Evolutionary conservation across 2,888 invertebrate species (phyloP), one percentile per base, ranked within the genome.

Genomic region (Diabrotica balteata): DNA sequence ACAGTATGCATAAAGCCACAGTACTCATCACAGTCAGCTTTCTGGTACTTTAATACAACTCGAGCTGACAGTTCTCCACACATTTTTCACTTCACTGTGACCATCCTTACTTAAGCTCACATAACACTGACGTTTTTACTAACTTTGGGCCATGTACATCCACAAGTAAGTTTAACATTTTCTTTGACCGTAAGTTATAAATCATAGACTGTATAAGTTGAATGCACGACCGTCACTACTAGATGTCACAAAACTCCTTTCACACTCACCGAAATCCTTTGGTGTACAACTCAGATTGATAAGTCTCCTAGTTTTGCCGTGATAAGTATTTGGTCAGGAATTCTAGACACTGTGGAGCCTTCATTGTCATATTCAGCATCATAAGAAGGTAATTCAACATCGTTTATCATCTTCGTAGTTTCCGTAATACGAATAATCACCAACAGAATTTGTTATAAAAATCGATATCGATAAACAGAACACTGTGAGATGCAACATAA

Each of bases 81-180:
- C 32, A 32, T 32, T 32, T 43, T 42, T 55, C 58, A 61, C 58
- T 51, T 59, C 8, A 57, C 43, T 57, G 44, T 57, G 32, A 10
- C 55, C 55, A 17, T 11, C 11, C 44, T 43, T 45, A 44, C n/a
- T 9, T 11, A 50, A 42, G 10, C 22, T n/a, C 55, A 63, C 50
- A 44, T 44, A 57, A 50, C 47, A 43, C 55, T 63, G 8, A 63
- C 50, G 49, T 63, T 63, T 44, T 50, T 63, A 55, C 50, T 55
- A 22, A 17, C 8, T 7, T 49, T 22, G 4, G 63, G 43, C 50
- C 49, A 49, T n/a, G 49, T 11, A 57, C 63, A 63, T 22, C 63
- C 63, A 57, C 63, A 63, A 7, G 63, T 63, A 57, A 50, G 57
- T 32, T 44, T 63, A 8, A 43, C 49, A 7, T 49, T 49, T 7